Conservation (phyloP, 2,888 invertebrate species). For the Isotomurus palustris region DNA sequence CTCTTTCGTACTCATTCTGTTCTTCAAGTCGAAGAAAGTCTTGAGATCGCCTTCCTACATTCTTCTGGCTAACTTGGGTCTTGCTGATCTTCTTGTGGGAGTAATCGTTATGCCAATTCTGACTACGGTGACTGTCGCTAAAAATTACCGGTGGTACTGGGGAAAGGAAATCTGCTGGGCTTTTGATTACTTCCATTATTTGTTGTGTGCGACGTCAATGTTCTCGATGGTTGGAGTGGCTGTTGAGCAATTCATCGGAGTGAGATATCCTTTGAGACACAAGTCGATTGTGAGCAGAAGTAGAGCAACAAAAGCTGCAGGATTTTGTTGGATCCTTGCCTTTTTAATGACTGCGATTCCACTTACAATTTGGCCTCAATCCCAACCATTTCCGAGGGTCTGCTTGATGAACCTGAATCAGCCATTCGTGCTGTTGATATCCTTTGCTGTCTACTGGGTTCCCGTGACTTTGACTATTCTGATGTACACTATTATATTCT, state of each 20-base stretch:
- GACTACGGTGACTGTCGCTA: not conserved
- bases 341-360: not conserved
- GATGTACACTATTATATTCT: not conserved
- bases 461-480: not conserved
- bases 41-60: not conserved
- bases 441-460: not conserved
- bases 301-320: not conserved
- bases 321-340: not conserved
- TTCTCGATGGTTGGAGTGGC: slow-evolving; percentile 7
- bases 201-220: slow-evolving; percentile 7
- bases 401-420: not conserved
- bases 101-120: not conserved
- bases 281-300: slow-evolving; percentile 5
- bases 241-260: slow-evolving; percentile 8
- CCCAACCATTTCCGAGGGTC: not conserved
- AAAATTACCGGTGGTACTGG: not conserved
- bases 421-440: not conserved
- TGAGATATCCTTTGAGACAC: slow-evolving; percentile 4
- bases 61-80: not conserved
- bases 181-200: slow-evolving; percentile 4
- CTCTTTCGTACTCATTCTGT: not conserved
- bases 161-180: not conserved
- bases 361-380: not conserved
- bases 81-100: slow-evolving; percentile 3
- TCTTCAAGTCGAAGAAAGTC: not conserved